Percentiles rank a stretch among this genome's conserved stretches.
Conservation (phyloP, 2,888 invertebrate genomes). For the Agonum fuliginosum region DNA sequence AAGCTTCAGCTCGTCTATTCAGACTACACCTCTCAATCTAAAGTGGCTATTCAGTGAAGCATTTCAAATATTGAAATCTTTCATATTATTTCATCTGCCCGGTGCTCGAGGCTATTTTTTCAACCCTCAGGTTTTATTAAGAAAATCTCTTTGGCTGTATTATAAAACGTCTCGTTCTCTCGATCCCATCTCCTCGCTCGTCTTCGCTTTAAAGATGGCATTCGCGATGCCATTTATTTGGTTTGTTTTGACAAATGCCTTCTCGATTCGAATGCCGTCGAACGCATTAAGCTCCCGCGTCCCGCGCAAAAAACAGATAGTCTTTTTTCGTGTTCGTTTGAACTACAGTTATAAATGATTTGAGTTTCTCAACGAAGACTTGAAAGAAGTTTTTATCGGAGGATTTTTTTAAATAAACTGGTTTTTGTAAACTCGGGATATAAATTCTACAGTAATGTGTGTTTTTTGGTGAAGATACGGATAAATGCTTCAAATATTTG, state of each 20-base stretch:
- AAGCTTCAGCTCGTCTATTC: neutral
- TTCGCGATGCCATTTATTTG: conserved; percentile 42
- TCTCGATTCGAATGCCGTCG: conserved; percentile 40
- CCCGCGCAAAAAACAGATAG: conserved; percentile 38
- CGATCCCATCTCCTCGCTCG: neutral
- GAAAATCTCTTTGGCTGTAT: conserved; percentile 28
- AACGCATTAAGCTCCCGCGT: conserved; percentile 27
- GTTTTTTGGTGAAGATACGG: conserved; percentile 2
- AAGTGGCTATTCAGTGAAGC: too few relatives aligned
- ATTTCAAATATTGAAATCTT: conserved; percentile 14
- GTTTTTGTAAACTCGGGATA: conserved; percentile 36
- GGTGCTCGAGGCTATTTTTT: conserved; percentile 8
- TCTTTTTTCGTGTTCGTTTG: conserved; percentile 47
- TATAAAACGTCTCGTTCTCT: neutral
- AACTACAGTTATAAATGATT: conserved; percentile 53
- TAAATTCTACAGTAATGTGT: conserved; percentile 41
- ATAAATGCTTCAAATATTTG: conserved; percentile 47
- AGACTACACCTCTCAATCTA: too few relatives aligned
- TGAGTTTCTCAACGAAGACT: conserved; percentile 37
- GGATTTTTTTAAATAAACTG: conserved; percentile 45
- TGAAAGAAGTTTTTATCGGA: conserved; percentile 37
- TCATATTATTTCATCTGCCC: conserved; percentile 4
- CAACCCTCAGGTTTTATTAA: conserved; percentile 11
- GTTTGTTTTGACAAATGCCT: conserved; percentile 53
- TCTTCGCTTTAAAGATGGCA: conserved; percentile 22